Percentiles rank a stretch among this genome's conserved stretches.
Conservation (phyloP, 2,113 vertebrate species). For the Abramis brama region DNA sequence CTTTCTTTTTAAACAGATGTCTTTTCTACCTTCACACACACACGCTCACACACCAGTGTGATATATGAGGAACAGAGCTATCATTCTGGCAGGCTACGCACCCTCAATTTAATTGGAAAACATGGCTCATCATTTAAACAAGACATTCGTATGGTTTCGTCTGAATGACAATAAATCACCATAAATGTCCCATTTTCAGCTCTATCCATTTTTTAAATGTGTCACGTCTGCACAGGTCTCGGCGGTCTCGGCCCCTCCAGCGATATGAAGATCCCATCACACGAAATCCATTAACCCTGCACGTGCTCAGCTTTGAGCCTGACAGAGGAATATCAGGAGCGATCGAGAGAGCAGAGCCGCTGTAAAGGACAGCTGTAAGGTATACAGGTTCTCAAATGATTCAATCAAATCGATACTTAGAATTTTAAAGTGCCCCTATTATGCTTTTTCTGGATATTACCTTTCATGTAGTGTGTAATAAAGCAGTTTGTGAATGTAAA, state of each 20-base stretch:
- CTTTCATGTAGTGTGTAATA: no score
- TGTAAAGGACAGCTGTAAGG: background rate
- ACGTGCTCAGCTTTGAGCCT: slow-evolving; percentile 14
- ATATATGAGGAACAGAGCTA: slow-evolving; percentile 45
- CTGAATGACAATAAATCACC: slow-evolving; percentile 28
- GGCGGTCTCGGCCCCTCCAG: slow-evolving; percentile 27
- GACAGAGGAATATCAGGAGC: background rate
- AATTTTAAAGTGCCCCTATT: background rate
- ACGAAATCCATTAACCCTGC: slow-evolving; percentile 50
- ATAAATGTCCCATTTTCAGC: slow-evolving; percentile 46
- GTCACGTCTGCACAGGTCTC: slow-evolving; percentile 9
- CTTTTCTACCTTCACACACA: slow-evolving; percentile 14
- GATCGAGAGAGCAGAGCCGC: background rate
- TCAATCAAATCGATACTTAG: background rate
- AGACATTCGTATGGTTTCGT: slow-evolving; percentile 37
- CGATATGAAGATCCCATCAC: slow-evolving; percentile 50
- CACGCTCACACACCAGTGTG: background rate
- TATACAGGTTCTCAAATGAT: background rate
- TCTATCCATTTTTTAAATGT: slow-evolving; percentile 28
- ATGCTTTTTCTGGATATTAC: no score
- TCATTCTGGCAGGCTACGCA: slow-evolving; percentile 38
- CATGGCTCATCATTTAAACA: slow-evolving; percentile 52
- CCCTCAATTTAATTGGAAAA: slow-evolving; percentile 46
- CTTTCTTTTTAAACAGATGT: slow-evolving; percentile 31
- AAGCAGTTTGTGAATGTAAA: no score